These are phyloP conservation scores for Platichthys stellatus DNA, from an alignment of 2,113 vertebrate genomes.

Conservation along the genomic window DNA sequence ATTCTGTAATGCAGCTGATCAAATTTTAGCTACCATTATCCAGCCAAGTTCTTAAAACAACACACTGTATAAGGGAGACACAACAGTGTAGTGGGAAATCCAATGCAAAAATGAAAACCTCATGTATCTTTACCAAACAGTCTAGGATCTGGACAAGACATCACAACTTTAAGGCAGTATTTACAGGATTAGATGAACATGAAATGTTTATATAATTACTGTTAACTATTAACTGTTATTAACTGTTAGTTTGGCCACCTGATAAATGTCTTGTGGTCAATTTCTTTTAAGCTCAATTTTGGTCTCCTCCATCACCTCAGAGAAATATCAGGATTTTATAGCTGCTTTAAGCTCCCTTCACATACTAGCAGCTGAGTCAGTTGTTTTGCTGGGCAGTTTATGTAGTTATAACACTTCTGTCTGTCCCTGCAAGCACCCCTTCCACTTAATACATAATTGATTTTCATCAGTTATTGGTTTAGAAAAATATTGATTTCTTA, in stretches of 20 bases:
- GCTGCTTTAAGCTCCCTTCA: not conserved
- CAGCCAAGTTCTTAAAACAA: not conserved
- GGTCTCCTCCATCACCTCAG: too few relatives aligned
- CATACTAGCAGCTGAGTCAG: too few relatives aligned
- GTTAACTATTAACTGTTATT: too few relatives aligned
- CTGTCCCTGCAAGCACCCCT: not conserved
- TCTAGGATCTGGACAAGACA: not conserved
- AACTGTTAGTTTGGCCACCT: too few relatives aligned
- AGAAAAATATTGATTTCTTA: not conserved
- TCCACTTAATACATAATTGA: not conserved
- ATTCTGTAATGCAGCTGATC: slow-evolving; percentile 4
- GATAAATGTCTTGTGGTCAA: too few relatives aligned
- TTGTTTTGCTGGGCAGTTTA: not conserved
- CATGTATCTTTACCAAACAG: not conserved
- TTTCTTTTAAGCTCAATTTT: too few relatives aligned
- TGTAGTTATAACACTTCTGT: not conserved
- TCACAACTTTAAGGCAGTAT: too few relatives aligned
- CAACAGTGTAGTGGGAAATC: not conserved
- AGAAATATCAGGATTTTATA: not conserved
- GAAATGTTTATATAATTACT: too few relatives aligned
- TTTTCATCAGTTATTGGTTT: too few relatives aligned
- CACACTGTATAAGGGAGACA: not conserved
- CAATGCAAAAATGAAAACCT: not conserved
- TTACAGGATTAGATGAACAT: too few relatives aligned
- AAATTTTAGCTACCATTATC: slow-evolving; percentile 19